A percentile compares a stretch with the other conserved stretches of the same genome.
These are phyloP conservation scores for Autographa pulchrina DNA, from an alignment of 2,888 invertebrate species.

Conservation along the genomic window DNA sequence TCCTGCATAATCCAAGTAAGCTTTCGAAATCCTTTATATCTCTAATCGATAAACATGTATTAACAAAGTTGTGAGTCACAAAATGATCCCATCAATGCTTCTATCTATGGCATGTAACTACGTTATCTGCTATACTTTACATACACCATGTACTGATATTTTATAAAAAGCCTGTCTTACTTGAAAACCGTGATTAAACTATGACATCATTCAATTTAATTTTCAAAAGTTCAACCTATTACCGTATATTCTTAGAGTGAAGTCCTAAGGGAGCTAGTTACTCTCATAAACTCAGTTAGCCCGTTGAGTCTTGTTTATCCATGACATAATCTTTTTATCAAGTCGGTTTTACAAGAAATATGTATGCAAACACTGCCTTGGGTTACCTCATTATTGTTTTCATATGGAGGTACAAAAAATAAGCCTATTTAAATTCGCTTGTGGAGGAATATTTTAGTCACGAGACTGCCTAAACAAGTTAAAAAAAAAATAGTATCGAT, in stretches of 20 bases:
- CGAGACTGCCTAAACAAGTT: conserved; percentile 29
- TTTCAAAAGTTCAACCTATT: neutral
- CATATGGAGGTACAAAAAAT: neutral
- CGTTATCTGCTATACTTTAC: too few species aligned
- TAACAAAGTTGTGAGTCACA: neutral
- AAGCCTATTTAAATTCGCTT: neutral
- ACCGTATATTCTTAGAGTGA: neutral
- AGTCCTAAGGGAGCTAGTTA: neutral
- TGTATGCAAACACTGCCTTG: neutral
- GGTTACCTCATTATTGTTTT: neutral
- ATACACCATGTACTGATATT: too few species aligned
- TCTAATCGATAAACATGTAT: neutral
- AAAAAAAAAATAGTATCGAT: conserved; percentile 18
- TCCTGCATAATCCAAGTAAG: neutral
- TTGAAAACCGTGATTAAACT: too few species aligned
- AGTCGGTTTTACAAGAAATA: neutral
- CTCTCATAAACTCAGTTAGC: neutral
- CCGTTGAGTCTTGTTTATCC: neutral
- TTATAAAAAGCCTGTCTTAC: too few species aligned
- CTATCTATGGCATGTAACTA: neutral
- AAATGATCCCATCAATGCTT: neutral
- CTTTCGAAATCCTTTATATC: conserved; percentile 2
- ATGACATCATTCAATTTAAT: too few species aligned
- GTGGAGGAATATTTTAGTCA: conserved; percentile 28
- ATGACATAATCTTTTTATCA: conserved; percentile 1